Conservation (phyloP, 1,140 invertebrate species). For the Caenorhabditis briggsae region DNA sequence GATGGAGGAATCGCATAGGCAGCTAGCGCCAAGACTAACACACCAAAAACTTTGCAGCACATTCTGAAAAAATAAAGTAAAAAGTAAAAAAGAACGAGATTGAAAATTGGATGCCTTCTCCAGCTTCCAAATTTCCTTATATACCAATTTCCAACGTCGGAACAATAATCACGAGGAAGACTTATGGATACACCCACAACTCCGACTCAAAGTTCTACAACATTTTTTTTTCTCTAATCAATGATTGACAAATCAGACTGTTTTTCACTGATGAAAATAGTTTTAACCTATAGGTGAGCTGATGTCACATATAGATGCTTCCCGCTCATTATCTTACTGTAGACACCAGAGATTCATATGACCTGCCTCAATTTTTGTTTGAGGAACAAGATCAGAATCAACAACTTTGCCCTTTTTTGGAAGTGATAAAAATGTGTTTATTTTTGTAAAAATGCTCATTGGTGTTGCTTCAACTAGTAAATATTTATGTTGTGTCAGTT, state of each 20-base stretch:
- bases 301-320: neutral
- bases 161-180: neutral
- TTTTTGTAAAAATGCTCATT: no score
- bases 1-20: slow-evolving; percentile 3
- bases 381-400: neutral
- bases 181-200: slow-evolving; percentile 41
- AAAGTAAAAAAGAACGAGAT: neutral
- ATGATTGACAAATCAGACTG: slow-evolving; percentile 34
- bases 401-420: neutral
- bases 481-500: no score
- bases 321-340: slow-evolving; percentile 44
- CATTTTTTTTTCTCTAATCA: slow-evolving; percentile 16
- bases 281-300: neutral
- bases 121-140: neutral
- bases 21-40: slow-evolving; percentile 2
- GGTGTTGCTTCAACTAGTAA: no score
- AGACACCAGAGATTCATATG: neutral
- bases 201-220: slow-evolving; percentile 42
- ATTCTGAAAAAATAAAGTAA: slow-evolving; percentile 14
- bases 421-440: neutral
- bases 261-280: slow-evolving; percentile 20
- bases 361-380: neutral
- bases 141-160: neutral
- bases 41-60: slow-evolving; percentile 18
- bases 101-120: neutral